Evolutionary conservation across 1,140 invertebrate genomes (phyloP).

Genomic region (Scaptodrosophila lebanonensis): DNA sequence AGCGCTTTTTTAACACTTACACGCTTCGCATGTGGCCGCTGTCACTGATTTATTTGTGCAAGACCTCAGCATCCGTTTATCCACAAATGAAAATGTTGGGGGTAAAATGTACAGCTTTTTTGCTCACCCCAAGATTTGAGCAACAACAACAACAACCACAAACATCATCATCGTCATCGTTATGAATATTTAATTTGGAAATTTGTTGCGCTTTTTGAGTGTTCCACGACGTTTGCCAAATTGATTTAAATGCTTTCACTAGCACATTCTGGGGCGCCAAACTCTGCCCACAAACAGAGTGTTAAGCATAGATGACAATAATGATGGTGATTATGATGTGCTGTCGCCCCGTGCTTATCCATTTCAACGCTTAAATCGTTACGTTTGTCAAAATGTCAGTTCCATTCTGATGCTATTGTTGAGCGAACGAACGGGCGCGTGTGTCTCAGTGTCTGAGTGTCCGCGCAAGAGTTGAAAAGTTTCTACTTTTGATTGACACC

Average conservation of each 20-base stretch:
- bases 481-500: conserved; percentile 67
- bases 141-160: too few relatives aligned
- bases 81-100: neutral
- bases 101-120: conserved; percentile 6
- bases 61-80: conserved; percentile 3
- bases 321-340: conserved; percentile 20
- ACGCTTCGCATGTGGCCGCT: conserved; percentile 47
- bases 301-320: conserved; percentile 16
- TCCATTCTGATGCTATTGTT: conserved; percentile 32
- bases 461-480: conserved; percentile 58
- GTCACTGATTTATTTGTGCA: conserved; percentile 60
- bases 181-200: conserved; percentile 64
- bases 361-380: conserved; percentile 50
- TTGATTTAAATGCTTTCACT: conserved; percentile 34
- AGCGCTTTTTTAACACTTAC: conserved; percentile 73
- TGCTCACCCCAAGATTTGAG: conserved; percentile 41
- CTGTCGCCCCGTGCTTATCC: conserved; percentile 22
- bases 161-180: conserved; percentile 17
- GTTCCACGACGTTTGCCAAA: conserved; percentile 34
- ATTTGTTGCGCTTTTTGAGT: conserved; percentile 60
- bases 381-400: conserved; percentile 73
- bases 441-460: conserved; percentile 2
- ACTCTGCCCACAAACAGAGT: conserved; percentile 2
- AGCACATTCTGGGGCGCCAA: neutral
- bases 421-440: neutral